phyloP scores from a whole-genome alignment of 1,140 invertebrate genomes.

The Carposina sasakii region DNA sequence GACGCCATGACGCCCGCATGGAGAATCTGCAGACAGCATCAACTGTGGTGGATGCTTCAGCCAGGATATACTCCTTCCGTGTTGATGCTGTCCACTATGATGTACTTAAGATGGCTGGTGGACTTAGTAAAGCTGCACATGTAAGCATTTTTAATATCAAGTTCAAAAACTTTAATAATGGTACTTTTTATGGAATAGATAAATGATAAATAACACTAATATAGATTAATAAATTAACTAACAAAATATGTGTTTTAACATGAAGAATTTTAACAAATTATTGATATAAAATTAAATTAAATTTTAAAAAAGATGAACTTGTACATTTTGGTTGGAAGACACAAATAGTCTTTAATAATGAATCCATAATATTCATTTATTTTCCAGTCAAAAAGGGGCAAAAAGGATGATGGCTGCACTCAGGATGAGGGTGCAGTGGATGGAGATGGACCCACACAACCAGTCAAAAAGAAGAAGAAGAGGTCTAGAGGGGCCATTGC shows the following conservation, averaged over 20 bases:
- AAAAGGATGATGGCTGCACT: constrained; percentile 58
- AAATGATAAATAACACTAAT: too few species aligned
- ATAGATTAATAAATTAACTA: too few species aligned
- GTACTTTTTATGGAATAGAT: too few species aligned
- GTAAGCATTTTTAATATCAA: constrained; percentile 36
- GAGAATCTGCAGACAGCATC: constrained; percentile 84
- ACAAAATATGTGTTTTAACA: too few species aligned
- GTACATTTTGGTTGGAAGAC: too few species aligned
- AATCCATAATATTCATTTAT: not conserved
- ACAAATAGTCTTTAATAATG: too few species aligned
- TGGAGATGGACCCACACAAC: constrained; percentile 26
- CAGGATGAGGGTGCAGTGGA: constrained; percentile 42
- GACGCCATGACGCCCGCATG: constrained; percentile 77
- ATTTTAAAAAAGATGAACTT: too few species aligned
- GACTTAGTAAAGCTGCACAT: constrained; percentile 71
- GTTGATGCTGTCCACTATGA: constrained; percentile 86
- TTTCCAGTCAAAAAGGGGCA: constrained; percentile 65
- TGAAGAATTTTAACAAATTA: too few species aligned
- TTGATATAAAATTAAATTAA: too few species aligned
- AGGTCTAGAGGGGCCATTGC: constrained; percentile 51
- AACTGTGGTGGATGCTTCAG: constrained; percentile 85
- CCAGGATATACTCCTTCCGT: constrained; percentile 86
- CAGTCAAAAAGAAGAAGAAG: constrained; percentile 56
- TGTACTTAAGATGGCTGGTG: constrained; percentile 83
- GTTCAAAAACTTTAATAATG: too few species aligned